Evolutionary conservation across 2,113 vertebrate species (phyloP).

Genomic region (Megaptera novaeangliae): DNA sequence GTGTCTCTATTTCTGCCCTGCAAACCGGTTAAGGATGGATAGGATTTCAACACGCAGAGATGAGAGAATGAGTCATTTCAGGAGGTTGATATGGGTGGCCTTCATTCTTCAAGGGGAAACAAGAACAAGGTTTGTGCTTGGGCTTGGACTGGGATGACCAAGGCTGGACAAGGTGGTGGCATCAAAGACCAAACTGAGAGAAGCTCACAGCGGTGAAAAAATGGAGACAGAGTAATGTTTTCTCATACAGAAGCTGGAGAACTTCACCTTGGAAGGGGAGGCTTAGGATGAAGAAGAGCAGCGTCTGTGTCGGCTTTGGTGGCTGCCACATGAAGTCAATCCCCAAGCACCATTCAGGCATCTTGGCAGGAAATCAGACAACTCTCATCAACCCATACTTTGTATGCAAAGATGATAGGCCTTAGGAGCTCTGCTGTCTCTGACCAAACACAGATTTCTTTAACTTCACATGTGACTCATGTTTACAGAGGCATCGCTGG

Average conservation of each 20-base stretch:
- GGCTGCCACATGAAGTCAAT: not conserved
- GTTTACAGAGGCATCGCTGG: constrained; percentile 45
- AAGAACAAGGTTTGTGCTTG: not conserved
- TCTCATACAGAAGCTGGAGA: not conserved
- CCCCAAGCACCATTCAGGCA: not conserved
- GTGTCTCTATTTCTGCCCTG: too few species aligned
- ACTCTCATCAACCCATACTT: not conserved
- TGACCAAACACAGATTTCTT: not conserved
- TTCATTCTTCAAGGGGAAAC: not conserved
- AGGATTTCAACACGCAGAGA: not conserved
- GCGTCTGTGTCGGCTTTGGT: not conserved
- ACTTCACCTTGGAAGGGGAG: not conserved
- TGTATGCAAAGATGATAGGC: not conserved
- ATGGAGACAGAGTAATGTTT: not conserved
- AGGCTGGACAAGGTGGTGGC: not conserved
- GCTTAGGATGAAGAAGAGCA: not conserved
- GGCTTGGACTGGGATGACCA: not conserved
- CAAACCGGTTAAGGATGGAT: too few species aligned
- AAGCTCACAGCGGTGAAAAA: not conserved
- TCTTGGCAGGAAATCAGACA: not conserved
- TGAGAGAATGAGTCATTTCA: not conserved
- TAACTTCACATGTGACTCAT: constrained; percentile 49
- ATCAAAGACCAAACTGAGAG: not conserved
- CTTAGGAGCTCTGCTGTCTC: not conserved
- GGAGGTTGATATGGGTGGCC: not conserved